A percentile compares a stretch with the other conserved stretches of the same genome.
Evolutionary conservation across 1,140 invertebrate species (phyloP).

Genomic region (Lepidotrigona ventralis): DNA sequence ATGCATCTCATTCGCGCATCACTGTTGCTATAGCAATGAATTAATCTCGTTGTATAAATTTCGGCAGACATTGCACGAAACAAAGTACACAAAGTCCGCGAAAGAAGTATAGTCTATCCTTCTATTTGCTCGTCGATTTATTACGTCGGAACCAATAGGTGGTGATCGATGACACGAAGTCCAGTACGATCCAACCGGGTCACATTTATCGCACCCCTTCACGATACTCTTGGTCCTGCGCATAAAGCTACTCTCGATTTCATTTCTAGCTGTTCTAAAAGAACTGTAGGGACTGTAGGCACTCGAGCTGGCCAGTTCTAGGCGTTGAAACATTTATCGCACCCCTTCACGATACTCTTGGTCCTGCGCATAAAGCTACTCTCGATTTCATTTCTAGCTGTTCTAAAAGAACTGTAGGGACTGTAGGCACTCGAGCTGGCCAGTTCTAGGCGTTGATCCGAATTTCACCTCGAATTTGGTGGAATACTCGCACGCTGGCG

Average conservation of each 20-base stretch:
- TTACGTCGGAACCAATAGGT: not conserved
- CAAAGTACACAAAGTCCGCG: not conserved
- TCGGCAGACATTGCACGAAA: not conserved
- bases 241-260: no score
- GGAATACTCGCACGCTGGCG: not conserved
- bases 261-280: no score
- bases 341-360: not conserved
- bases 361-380: no score
- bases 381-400: no score
- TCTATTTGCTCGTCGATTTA: not conserved
- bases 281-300: no score
- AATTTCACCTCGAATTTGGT: conserved; percentile 48
- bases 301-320: no score
- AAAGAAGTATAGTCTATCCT: not conserved
- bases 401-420: no score
- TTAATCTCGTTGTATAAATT: not conserved
- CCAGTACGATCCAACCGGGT: not conserved
- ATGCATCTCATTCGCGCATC: not conserved
- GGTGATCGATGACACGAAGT: not conserved
- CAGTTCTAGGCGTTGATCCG: conserved; percentile 10
- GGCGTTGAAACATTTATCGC: not conserved
- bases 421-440: not conserved
- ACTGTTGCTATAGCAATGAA: not conserved
- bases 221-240: no score
- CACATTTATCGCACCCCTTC: not conserved